Evolutionary conservation across 92 coral and sea anemone genomes (phyloP).

Genomic region (Desmophyllum pertusum): DNA sequence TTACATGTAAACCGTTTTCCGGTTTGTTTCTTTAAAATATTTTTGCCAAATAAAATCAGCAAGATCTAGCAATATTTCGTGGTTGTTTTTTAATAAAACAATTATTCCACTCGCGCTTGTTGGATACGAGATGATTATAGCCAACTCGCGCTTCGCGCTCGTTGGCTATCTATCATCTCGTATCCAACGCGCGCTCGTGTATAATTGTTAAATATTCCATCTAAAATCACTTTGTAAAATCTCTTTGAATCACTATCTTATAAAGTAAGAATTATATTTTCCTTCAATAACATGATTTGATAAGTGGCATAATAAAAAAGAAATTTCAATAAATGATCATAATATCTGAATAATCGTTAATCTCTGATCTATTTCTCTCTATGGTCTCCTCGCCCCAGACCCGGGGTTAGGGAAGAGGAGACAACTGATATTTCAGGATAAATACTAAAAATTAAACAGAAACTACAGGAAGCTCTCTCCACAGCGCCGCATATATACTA

Average conservation of each 20-base stretch:
- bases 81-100: no score
- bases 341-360: not conserved
- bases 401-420: not conserved
- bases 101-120: no score
- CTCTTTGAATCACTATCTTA: slow-evolving; percentile 5
- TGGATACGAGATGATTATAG: no score
- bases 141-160: no score
- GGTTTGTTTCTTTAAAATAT: no score
- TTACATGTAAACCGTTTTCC: no score
- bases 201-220: slow-evolving; percentile 19
- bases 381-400: not conserved
- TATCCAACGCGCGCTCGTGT: no score
- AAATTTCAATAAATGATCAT: not conserved
- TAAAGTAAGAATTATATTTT: not conserved
- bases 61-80: no score
- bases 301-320: not conserved
- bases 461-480: not conserved
- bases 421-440: not conserved
- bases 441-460: not conserved
- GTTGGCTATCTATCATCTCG: no score
- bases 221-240: slow-evolving; percentile 21
- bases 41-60: no score
- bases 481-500: not conserved
- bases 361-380: not conserved
- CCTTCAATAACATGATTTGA: not conserved